phyloP scores from a whole-genome alignment of 2,113 vertebrate genomes.

The Hepsetus odoe region DNA sequence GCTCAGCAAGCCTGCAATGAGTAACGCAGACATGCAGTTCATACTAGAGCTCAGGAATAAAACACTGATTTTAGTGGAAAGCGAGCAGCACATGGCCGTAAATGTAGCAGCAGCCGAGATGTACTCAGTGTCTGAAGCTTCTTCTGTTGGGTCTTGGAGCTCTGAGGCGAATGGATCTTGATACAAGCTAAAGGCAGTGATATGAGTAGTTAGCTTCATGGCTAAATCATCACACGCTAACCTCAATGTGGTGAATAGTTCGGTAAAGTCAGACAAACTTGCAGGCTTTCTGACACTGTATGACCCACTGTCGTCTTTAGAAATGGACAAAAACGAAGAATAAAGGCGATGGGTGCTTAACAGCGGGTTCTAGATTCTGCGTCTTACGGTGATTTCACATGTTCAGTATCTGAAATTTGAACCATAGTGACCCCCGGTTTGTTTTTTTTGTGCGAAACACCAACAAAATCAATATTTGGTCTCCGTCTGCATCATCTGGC shows the following conservation, averaged over 20 bases:
- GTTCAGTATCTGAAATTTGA: too few relatives aligned
- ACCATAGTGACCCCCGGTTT: too few relatives aligned
- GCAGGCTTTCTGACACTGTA: neutral
- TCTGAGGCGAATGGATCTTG: neutral
- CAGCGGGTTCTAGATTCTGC: too few relatives aligned
- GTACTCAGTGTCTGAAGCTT: neutral
- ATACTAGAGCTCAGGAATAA: neutral
- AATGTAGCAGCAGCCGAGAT: neutral
- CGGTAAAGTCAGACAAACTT: too few relatives aligned
- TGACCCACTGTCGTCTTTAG: neutral
- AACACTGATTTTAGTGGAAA: neutral
- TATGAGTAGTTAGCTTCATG: neutral
- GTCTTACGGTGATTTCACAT: too few relatives aligned
- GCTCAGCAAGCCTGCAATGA: neutral
- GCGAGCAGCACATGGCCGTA: neutral
- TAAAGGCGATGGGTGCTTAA: too few relatives aligned
- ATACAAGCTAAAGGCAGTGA: neutral
- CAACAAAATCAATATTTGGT: too few relatives aligned
- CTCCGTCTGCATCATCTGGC: too few relatives aligned
- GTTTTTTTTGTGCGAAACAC: too few relatives aligned
- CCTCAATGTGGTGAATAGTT: too few relatives aligned
- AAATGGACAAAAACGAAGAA: too few relatives aligned
- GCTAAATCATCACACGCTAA: too few relatives aligned
- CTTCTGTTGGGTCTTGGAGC: neutral
- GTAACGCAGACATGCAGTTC: neutral